Base-by-base conservation (phyloP, 2,888 invertebrate species). In the Andrena camellia region DNA sequence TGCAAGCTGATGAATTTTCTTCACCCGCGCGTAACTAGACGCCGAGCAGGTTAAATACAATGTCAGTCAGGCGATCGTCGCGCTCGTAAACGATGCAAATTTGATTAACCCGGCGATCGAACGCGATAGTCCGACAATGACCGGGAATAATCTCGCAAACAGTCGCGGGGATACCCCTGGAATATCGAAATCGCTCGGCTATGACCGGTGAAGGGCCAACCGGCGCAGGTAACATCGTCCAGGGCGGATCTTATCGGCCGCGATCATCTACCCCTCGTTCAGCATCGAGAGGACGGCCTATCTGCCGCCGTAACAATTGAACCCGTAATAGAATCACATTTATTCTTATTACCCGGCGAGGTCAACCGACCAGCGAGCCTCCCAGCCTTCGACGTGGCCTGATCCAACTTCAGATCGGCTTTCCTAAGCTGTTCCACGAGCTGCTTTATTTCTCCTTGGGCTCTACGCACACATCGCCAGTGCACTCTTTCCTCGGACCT, bases 251-350 rank as follows among this genome's bases (percentile, higher is more conserved):
- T 87, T 92, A 93, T 92, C 92, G 86, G 74, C 71, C 78, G 85
- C 90, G 91, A 92, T 92, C 90, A 91, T 91, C 91, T 89, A 89
- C 90, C 92, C 91, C 87, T 88, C 86, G 88, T 86, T 84, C 86
- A 90, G 87, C 86, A 82, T 86, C 85, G 89, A 85, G 86, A 86
- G 62, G 72, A 83, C 86, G 85, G 90, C 90, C 91, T 91, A 91
- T 91, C 90, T 85, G 85, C 86, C 89, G 89, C 89, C 92, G 93
- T 94, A 93, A 94, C 94, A 94, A 94, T 94, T 92, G 94, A 94
- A 93, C 92, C 92, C 90, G 91, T 94, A 94, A 94, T 94, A 94
- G 94, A 94, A 94, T 94, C 94, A 93, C 94, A 94, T 94, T 94
- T 92, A 92, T 94, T 94, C 94, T 93, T 94, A 94, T 94, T 94